These are phyloP conservation scores for Hycleus phaleratus DNA, from an alignment of 1,140 invertebrate genomes.

Conservation along the genomic window DNA sequence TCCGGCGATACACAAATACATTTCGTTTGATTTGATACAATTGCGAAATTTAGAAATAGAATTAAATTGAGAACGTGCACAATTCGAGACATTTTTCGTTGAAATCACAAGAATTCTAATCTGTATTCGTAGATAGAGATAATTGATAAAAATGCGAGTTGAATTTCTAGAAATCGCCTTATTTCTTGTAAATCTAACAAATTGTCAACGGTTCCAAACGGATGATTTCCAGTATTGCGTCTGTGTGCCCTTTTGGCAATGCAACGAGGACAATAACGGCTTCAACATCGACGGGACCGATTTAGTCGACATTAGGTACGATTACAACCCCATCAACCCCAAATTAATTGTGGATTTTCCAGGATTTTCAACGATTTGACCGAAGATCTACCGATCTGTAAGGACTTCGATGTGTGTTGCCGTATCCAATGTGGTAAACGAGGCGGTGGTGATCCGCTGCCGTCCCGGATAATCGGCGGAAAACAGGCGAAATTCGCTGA, in stretches of 20 bases:
- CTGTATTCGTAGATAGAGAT: no score
- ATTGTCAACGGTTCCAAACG: no score
- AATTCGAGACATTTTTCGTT: no score
- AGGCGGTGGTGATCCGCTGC: neutral
- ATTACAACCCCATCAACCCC: neutral
- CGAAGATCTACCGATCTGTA: conserved; percentile 8
- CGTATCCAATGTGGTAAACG: conserved; percentile 31
- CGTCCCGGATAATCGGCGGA: conserved; percentile 11
- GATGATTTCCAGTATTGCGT: conserved; percentile 25
- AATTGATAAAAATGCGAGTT: no score
- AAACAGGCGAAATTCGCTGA: conserved; percentile 30
- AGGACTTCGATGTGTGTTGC: conserved; percentile 36
- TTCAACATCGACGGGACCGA: conserved; percentile 6
- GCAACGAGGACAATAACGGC: conserved; percentile 29
- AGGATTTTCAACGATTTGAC: neutral
- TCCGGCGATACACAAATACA: no score
- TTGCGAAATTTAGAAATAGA: no score
- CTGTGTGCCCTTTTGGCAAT: conserved; percentile 36
- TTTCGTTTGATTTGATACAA: no score
- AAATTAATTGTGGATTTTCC: neutral
- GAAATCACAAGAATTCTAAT: no score
- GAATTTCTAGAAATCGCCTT: no score
- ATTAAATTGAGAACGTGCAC: no score
- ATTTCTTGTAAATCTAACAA: no score
- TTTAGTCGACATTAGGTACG: conserved; percentile 26